phyloP scores from a whole-genome alignment of 1,140 invertebrate species.

The Diprion similis region DNA sequence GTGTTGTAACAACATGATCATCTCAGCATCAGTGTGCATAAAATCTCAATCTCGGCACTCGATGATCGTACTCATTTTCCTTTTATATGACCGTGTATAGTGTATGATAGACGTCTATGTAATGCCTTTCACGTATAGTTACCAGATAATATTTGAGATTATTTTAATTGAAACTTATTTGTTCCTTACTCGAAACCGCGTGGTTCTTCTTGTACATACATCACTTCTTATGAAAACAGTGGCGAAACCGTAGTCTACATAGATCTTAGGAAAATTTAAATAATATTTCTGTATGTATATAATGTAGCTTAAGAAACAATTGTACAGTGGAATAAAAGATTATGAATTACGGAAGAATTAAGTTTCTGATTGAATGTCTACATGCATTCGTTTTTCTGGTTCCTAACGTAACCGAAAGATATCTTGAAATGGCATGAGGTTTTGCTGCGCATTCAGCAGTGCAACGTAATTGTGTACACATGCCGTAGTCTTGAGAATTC shows the following conservation, averaged over 20 bases:
- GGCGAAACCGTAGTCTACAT: background rate
- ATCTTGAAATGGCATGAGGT: too few relatives aligned
- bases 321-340: background rate
- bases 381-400: too few relatives aligned
- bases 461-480: too few relatives aligned
- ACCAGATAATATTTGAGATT: background rate
- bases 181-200: conserved; percentile 1
- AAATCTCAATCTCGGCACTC: background rate
- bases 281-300: background rate
- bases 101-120: background rate
- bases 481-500: too few relatives aligned
- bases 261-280: background rate
- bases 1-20: background rate
- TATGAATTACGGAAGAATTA: background rate
- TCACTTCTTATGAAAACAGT: background rate
- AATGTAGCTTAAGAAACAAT: background rate
- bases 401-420: too few relatives aligned
- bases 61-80: too few relatives aligned
- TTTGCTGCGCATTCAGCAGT: too few relatives aligned
- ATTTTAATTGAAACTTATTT: background rate
- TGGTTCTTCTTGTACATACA: background rate
- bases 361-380: too few relatives aligned
- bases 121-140: background rate
- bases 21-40: background rate
- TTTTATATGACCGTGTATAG: background rate